A percentile compares a stretch with the other conserved stretches of the same genome.
Evolutionary conservation across 2,888 invertebrate genomes (phyloP).

Genomic region (Chydorus sphaericus): DNA sequence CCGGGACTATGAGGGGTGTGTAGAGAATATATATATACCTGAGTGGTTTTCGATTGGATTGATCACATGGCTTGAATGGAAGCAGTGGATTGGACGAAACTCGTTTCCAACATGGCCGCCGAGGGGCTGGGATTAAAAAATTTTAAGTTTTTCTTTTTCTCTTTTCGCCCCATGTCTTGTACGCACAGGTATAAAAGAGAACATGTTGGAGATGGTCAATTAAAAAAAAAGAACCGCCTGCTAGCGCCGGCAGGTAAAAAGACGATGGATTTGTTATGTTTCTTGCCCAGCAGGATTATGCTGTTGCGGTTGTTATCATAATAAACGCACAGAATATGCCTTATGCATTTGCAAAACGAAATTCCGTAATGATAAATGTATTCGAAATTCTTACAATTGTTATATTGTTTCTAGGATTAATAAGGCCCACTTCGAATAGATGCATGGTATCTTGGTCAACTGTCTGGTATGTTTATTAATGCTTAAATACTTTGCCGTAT

Average conservation of each 20-base stretch:
- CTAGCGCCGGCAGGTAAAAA: neutral
- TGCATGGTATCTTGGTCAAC: too few relatives aligned
- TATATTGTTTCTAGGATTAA: too few relatives aligned
- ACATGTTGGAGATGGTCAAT: neutral
- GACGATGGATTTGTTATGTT: neutral
- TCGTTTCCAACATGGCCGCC: conserved; percentile 11
- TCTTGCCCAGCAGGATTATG: neutral
- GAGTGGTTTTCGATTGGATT: conserved; percentile 7
- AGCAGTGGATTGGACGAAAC: conserved; percentile 7
- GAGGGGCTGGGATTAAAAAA: neutral
- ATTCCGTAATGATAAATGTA: too few relatives aligned
- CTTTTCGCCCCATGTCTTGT: neutral
- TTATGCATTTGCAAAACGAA: too few relatives aligned
- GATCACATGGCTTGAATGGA: conserved; percentile 4
- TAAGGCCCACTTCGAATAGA: too few relatives aligned
- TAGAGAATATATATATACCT: conserved; percentile 1
- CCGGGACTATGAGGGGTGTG: conserved; percentile 3
- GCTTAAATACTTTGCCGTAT: too few relatives aligned
- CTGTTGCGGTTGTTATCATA: too few relatives aligned
- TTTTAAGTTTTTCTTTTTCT: neutral
- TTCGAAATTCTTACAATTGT: too few relatives aligned
- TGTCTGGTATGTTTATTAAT: too few relatives aligned
- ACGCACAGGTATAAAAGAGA: conserved; percentile 4
- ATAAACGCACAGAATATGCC: too few relatives aligned
- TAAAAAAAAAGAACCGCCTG: conserved; percentile 1